These are phyloP conservation scores for Celastrina argiolus DNA, from an alignment of 2,888 invertebrate genomes.

Conservation along the genomic window DNA sequence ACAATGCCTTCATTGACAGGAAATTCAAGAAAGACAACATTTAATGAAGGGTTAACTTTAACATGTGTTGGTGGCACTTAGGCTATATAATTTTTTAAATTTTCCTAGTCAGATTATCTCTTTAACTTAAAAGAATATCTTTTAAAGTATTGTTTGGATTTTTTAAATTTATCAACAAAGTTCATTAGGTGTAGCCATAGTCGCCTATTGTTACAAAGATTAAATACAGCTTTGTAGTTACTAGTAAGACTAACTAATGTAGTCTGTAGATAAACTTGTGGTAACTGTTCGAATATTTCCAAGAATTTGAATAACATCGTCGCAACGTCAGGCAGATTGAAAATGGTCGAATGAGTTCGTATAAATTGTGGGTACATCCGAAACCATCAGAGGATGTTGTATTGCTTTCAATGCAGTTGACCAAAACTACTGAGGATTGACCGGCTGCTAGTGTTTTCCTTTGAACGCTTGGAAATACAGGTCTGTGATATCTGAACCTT, in stretches of 20 bases:
- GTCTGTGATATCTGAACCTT: background rate
- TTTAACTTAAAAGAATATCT: too few species aligned
- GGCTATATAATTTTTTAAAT: too few species aligned
- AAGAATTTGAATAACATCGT: background rate
- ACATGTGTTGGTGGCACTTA: too few species aligned
- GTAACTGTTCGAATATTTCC: constrained; percentile 1
- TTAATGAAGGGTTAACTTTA: too few species aligned
- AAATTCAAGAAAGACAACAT: too few species aligned
- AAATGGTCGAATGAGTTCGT: background rate
- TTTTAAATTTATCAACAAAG: too few species aligned
- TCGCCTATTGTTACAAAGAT: too few species aligned
- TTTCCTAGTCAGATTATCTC: too few species aligned
- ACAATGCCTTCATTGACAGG: too few species aligned
- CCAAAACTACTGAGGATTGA: constrained; percentile 10
- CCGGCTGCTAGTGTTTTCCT: constrained; percentile 13
- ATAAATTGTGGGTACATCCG: background rate
- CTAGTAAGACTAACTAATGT: background rate
- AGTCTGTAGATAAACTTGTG: background rate
- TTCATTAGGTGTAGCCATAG: too few species aligned
- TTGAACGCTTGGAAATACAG: background rate
- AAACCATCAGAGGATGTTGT: background rate
- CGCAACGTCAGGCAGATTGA: background rate
- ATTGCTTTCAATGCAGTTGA: constrained; percentile 2
- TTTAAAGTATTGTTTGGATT: too few species aligned
- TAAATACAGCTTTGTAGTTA: too few species aligned